Evolutionary conservation across 2,888 invertebrate species (phyloP).

Genomic region (Yponomeuta plumbellus): DNA sequence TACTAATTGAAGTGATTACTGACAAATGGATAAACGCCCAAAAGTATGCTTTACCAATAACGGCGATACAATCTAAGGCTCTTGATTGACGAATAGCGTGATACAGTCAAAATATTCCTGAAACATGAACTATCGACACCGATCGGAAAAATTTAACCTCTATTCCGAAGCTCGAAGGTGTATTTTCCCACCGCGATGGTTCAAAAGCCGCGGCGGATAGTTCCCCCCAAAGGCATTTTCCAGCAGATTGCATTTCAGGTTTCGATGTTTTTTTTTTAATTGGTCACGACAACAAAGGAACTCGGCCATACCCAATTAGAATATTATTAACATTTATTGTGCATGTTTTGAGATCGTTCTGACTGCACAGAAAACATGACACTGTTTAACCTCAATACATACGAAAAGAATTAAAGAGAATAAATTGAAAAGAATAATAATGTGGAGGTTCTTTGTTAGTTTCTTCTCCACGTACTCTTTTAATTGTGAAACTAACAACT

Average conservation of each 20-base stretch:
- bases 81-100: constrained; percentile 10
- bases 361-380: too few relatives aligned
- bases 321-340: too few relatives aligned
- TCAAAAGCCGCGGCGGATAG: background rate
- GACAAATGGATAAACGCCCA: background rate
- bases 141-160: background rate
- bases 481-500: too few relatives aligned
- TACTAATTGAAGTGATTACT: background rate
- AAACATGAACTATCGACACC: background rate
- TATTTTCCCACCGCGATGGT: background rate
- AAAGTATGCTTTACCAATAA: background rate
- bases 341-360: too few relatives aligned
- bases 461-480: too few relatives aligned
- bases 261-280: background rate
- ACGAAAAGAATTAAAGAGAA: too few relatives aligned
- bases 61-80: constrained; percentile 7
- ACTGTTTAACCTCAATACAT: too few relatives aligned
- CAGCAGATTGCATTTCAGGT: background rate
- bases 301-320: too few relatives aligned
- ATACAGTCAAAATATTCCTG: background rate
- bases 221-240: background rate
- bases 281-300: too few relatives aligned
- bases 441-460: too few relatives aligned
- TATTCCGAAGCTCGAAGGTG: background rate
- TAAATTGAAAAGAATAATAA: too few relatives aligned